Percentiles rank a stretch among this genome's conserved stretches.
phyloP scores from a whole-genome alignment of 2,113 vertebrate genomes.

The Sceloporus tristichus region DNA sequence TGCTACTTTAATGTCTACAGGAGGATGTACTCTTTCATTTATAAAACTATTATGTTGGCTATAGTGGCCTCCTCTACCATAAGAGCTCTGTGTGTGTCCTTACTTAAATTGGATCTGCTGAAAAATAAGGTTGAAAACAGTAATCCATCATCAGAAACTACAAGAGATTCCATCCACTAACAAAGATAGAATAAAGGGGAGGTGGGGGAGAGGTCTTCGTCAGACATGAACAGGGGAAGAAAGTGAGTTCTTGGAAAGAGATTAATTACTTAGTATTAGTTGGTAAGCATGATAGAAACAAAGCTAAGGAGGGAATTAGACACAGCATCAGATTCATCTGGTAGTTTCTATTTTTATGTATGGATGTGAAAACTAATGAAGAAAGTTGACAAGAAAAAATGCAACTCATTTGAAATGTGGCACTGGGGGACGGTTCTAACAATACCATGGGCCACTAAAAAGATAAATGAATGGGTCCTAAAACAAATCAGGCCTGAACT shows the following conservation, averaged over 20 bases:
- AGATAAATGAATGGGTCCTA: too few species aligned
- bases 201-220: not conserved
- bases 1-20: not conserved
- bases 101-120: slow-evolving; percentile 38
- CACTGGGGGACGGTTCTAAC: too few species aligned
- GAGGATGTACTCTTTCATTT: slow-evolving; percentile 6
- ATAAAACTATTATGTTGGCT: slow-evolving; percentile 22
- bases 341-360: too few species aligned
- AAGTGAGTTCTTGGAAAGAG: not conserved
- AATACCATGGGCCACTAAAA: too few species aligned
- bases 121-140: slow-evolving; percentile 44
- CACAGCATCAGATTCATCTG: not conserved
- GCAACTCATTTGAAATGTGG: too few species aligned
- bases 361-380: too few species aligned
- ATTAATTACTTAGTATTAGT: not conserved
- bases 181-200: slow-evolving; percentile 6
- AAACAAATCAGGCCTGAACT: too few species aligned
- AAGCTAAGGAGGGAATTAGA: not conserved
- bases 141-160: slow-evolving; percentile 52
- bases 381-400: too few species aligned
- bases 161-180: not conserved
- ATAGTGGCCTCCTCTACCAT: slow-evolving; percentile 40
- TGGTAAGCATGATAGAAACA: not conserved
- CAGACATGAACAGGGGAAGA: not conserved
- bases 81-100: not conserved